Evolutionary conservation across 2,888 invertebrate species (phyloP).

Genomic region (Ceriagrion tenellum): DNA sequence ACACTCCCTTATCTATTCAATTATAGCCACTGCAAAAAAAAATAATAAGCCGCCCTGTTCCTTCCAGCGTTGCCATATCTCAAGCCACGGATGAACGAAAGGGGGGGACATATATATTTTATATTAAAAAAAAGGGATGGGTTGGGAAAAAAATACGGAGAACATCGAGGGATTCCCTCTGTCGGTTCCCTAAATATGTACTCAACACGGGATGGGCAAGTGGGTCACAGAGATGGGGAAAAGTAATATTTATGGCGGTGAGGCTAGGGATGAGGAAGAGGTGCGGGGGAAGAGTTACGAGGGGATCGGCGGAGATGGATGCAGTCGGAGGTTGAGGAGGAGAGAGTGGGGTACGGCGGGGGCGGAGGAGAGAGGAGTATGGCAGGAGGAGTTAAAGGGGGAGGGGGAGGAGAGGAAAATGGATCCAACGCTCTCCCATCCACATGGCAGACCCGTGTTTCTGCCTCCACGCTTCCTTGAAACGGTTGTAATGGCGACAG

Average conservation of each 20-base stretch:
- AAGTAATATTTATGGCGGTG: background rate
- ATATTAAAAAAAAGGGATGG: background rate
- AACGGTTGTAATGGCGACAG: background rate
- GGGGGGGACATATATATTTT: background rate
- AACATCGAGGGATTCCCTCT: background rate
- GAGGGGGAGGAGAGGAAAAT: background rate
- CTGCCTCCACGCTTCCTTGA: conserved; percentile 23
- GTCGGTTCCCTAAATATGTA: background rate
- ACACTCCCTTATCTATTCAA: conserved; percentile 47
- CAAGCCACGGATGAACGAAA: background rate
- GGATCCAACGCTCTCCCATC: conserved; percentile 21
- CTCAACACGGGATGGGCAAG: conserved; percentile 15
- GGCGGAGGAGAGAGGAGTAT: background rate
- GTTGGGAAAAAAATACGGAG: background rate
- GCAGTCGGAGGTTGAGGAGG: background rate
- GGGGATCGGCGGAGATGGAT: conserved; percentile 19
- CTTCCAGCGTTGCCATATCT: conserved; percentile 12
- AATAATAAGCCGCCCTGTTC: background rate
- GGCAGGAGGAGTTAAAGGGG: background rate
- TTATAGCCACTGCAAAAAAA: conserved; percentile 41
- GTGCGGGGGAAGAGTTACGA: background rate
- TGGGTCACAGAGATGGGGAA: background rate
- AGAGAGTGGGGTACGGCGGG: background rate
- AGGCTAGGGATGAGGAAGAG: conserved; percentile 64
- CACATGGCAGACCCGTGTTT: conserved; percentile 31